A percentile compares a stretch with the other conserved stretches of the same genome.
These are phyloP conservation scores for Pao palembangensis DNA, from an alignment of 2,113 vertebrate species.

Conservation along the genomic window DNA sequence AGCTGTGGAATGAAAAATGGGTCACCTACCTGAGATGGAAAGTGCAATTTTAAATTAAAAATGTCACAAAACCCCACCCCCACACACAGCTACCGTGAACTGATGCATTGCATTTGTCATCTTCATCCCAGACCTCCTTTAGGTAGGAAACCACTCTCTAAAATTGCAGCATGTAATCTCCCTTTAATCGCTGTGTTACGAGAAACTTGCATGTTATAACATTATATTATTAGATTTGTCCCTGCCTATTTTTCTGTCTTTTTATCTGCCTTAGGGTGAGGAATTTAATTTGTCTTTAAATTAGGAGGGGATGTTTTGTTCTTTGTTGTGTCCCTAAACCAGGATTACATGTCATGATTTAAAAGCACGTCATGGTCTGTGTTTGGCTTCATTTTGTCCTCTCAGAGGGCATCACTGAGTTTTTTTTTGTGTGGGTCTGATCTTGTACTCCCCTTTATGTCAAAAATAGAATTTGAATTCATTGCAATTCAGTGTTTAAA, in stretches of 20 bases:
- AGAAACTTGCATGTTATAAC: constrained; percentile 43
- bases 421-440: too few species aligned
- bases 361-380: constrained; percentile 13
- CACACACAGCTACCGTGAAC: not conserved
- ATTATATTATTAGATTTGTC: constrained; percentile 33
- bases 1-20: constrained; percentile 19
- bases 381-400: not conserved
- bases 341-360: not conserved
- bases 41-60: not conserved
- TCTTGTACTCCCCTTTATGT: too few species aligned
- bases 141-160: constrained; percentile 30
- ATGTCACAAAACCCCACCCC: not conserved
- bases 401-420: not conserved
- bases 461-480: too few species aligned
- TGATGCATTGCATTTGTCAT: not conserved
- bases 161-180: constrained; percentile 52
- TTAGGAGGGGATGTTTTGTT: not conserved
- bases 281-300: constrained; percentile 13
- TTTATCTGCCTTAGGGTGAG: not conserved
- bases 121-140: constrained; percentile 14
- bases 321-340: constrained; percentile 3
- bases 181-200: constrained; percentile 35
- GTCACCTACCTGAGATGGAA: constrained; percentile 24
- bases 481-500: too few species aligned
- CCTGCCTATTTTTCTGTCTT: constrained; percentile 1